These are phyloP conservation scores for Manacus vitellinus DNA, from an alignment of 2,113 vertebrate genomes.

Conservation along the genomic window DNA sequence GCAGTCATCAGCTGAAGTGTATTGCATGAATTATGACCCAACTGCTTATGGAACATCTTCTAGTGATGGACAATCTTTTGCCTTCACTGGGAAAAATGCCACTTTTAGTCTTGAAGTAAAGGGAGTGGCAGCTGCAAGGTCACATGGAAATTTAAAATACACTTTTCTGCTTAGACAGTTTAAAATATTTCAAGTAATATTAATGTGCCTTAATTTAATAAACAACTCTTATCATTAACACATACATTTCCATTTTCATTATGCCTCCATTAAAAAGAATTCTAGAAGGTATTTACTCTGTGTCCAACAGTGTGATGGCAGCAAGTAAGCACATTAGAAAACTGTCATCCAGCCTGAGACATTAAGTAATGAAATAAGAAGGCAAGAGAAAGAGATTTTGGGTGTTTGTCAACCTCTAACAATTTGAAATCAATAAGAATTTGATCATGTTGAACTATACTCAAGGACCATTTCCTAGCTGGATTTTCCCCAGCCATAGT, in stretches of 20 bases:
- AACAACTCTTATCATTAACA: not conserved
- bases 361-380: conserved; percentile 24
- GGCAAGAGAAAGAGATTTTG: not conserved
- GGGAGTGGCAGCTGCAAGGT: not conserved
- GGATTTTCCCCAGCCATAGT: not conserved
- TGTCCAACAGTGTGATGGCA: not conserved
- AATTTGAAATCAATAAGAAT: conserved; percentile 34
- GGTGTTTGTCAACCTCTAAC: not conserved
- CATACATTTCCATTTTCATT: not conserved
- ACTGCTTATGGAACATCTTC: not conserved
- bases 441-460: not conserved
- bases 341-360: not conserved
- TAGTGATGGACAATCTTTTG: not conserved
- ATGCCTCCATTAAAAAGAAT: not conserved
- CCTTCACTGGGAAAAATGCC: not conserved
- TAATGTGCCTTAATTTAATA: not conserved
- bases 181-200: not conserved
- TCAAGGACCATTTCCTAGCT: not conserved
- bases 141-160: not conserved
- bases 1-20: no score
- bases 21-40: not conserved
- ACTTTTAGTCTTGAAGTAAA: not conserved
- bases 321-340: not conserved
- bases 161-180: not conserved
- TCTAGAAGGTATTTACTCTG: not conserved